Base-by-base conservation (phyloP, 1,140 invertebrate genomes). In the Melitaea cinxia region DNA sequence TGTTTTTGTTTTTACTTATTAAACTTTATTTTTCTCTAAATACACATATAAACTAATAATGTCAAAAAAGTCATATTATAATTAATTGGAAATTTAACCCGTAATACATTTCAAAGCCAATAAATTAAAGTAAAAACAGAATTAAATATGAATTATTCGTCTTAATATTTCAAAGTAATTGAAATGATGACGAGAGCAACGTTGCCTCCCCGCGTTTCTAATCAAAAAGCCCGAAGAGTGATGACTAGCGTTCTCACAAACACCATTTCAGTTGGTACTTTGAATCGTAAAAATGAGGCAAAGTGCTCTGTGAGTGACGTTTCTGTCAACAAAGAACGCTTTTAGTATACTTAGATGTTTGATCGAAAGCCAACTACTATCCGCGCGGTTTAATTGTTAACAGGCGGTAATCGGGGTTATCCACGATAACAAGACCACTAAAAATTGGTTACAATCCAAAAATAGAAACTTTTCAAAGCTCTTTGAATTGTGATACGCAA, bases 361-460 rank as follows among this genome's bases (percentile, higher is more conserved):
- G 82, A 84, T 84, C 80, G 73, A 77, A 79, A 80, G 83, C 83
- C 83, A 85, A 78, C 56, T 45, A 61, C 62, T 70, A 70, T 72
- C 79, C 73, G 70, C 72, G 55, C 45, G 55, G 47, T 69, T 67
- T 59, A 56, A 57, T 72, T 57, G 62, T 26, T 67, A 56, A 35
- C 50, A 68, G 60, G 55, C 67, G 26, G 57, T 62, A 50, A 66
- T 65, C 63, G 66, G 62, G 62, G 61, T 55, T 28, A 56, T 56
- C 55, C 28, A 64, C 28, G 10, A 37, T 55, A 49, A 24, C 24
- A 56, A 55, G 35, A 64, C 24, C 47, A 52, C 52, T 47, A 24
- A 47, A 21, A 55, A 28, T 55, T 54, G 52, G 39, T 63, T 50
- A 17, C 60, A 55, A 55, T 62, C 50, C 50, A 62, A 59, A 49